Evolutionary conservation across 2,797 vertebrate species (phyloP).

Genomic region (Limnodromus scolopaceus): DNA sequence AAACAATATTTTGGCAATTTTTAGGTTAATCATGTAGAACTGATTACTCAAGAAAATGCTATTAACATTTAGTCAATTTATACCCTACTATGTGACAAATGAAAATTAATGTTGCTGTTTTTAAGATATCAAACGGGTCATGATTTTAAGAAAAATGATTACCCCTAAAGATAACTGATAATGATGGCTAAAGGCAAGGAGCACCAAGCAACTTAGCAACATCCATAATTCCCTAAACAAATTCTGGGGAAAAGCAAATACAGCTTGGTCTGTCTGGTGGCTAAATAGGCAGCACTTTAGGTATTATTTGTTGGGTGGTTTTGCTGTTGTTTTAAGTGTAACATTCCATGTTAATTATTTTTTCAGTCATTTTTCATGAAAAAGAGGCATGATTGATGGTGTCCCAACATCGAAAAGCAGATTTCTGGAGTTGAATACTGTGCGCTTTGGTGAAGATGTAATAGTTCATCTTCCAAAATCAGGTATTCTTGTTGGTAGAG

Average conservation of each 20-base stretch:
- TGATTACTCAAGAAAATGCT: constrained; percentile 83
- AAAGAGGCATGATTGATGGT: neutral
- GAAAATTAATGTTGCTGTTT: constrained; percentile 83
- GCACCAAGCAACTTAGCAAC: constrained; percentile 1
- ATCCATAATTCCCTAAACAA: constrained; percentile 38
- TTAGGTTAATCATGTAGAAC: constrained; percentile 85
- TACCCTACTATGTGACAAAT: constrained; percentile 81
- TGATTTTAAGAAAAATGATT: constrained; percentile 76
- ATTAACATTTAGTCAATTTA: constrained; percentile 85
- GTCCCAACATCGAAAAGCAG: neutral
- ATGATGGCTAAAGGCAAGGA: constrained; percentile 42
- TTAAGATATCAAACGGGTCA: constrained; percentile 80
- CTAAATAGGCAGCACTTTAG: neutral
- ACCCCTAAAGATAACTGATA: constrained; percentile 64
- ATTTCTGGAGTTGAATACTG: neutral
- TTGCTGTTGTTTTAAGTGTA: neutral
- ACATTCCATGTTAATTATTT: neutral
- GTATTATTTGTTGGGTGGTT: neutral
- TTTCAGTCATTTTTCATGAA: neutral
- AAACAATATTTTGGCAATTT: constrained; percentile 85
- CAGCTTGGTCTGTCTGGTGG: neutral
- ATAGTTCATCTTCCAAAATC: neutral
- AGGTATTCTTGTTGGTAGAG: neutral
- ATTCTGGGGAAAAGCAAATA: constrained; percentile 31
- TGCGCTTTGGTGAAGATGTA: neutral